These are phyloP conservation scores for Crossocerus cetratus DNA, from an alignment of 2,888 invertebrate species.

Conservation along the genomic window DNA sequence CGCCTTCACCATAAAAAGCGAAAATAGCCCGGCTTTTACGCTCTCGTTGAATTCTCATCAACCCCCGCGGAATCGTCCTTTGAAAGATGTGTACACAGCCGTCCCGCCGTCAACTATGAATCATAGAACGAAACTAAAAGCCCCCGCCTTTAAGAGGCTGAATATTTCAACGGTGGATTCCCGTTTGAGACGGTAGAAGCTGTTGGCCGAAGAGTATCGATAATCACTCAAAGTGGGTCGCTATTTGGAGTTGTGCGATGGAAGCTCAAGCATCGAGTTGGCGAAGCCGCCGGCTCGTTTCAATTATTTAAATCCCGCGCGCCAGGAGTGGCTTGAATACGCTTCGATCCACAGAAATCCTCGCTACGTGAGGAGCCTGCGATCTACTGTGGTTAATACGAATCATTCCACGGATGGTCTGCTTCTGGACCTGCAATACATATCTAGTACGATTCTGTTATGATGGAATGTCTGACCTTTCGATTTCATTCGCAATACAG, in stretches of 20 bases:
- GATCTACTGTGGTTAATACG: conserved; percentile 39
- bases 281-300: conserved; percentile 51
- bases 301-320: conserved; percentile 62
- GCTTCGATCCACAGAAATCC: conserved; percentile 51
- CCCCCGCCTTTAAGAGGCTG: not conserved
- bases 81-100: not conserved
- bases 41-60: conserved; percentile 5
- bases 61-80: not conserved
- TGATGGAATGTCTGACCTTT: conserved; percentile 16
- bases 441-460: conserved; percentile 30
- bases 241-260: conserved; percentile 7
- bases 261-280: conserved; percentile 15
- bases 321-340: conserved; percentile 55
- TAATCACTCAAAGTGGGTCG: conserved; percentile 31
- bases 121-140: not conserved
- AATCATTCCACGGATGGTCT: conserved; percentile 34
- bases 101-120: not conserved
- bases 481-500: not conserved
- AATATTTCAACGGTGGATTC: not conserved
- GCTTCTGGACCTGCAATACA: not conserved
- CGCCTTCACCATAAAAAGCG: not conserved
- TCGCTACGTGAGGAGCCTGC: conserved; percentile 50
- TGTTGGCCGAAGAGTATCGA: not conserved
- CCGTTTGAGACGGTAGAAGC: not conserved
- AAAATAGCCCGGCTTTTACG: conserved; percentile 8